Evolutionary conservation across 2,113 vertebrate species (phyloP).

Genomic region (Eira barbara): DNA sequence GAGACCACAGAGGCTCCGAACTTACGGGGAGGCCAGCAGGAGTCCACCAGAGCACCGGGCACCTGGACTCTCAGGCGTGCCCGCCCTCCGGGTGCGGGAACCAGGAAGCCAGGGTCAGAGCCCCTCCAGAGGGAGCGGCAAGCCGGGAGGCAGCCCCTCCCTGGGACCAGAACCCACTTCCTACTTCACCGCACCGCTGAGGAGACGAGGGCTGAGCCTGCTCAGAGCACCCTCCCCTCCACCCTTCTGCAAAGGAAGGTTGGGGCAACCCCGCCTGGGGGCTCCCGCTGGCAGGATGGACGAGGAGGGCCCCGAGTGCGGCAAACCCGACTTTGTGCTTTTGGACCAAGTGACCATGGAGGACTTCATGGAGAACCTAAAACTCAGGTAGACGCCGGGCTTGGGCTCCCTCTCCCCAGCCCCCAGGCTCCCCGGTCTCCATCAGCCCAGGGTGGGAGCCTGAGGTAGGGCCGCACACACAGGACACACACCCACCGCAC

Average conservation of each 20-base stretch:
- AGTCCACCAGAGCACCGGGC: not conserved
- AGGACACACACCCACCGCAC: too few species aligned
- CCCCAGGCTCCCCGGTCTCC: not conserved
- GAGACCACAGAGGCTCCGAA: not conserved
- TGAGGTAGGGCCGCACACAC: not conserved
- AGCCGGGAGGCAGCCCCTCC: constrained; percentile 13
- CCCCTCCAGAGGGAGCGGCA: constrained; percentile 4
- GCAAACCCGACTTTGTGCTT: constrained; percentile 94
- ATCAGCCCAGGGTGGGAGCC: not conserved
- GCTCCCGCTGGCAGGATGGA: constrained; percentile 83
- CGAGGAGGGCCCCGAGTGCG: constrained; percentile 90
- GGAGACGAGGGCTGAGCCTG: not conserved
- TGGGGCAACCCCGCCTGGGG: not conserved
- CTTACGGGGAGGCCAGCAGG: not conserved
- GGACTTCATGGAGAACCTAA: constrained; percentile 93
- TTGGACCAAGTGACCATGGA: constrained; percentile 95
- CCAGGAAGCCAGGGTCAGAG: constrained; percentile 60
- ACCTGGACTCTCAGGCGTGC: not conserved
- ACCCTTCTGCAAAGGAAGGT: not conserved
- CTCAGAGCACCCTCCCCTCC: not conserved
- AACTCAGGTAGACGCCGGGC: constrained; percentile 85
- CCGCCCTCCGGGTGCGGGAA: not conserved
- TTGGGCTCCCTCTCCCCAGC: not conserved
- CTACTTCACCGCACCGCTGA: constrained; percentile 36
- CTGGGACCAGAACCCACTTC: constrained; percentile 69